Conservation (phyloP, 2,113 vertebrate genomes). For the Poeciliopsis turrubarensis region DNA sequence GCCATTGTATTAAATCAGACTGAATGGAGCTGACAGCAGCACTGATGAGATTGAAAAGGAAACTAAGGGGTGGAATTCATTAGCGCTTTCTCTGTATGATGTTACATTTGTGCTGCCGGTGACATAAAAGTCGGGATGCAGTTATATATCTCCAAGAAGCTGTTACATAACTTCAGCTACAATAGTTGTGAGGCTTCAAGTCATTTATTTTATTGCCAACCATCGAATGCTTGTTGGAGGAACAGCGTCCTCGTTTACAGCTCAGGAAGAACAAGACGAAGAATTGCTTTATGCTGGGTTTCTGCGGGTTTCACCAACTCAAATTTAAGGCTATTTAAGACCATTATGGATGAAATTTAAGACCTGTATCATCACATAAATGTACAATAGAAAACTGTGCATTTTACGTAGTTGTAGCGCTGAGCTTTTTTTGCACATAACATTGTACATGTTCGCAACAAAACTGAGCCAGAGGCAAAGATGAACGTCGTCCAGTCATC, state of each 20-base stretch:
- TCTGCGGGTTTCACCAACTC: too few species aligned
- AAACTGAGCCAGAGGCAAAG: too few species aligned
- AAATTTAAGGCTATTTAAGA: background rate
- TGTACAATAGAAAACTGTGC: too few species aligned
- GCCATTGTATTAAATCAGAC: slow-evolving; percentile 10
- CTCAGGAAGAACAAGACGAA: background rate
- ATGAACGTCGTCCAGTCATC: too few species aligned
- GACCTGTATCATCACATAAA: too few species aligned
- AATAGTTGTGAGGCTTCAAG: background rate
- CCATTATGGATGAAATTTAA: too few species aligned
- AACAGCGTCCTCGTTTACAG: background rate
- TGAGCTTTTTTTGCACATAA: too few species aligned
- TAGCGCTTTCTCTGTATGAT: background rate
- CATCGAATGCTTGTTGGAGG: background rate
- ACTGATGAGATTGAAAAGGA: slow-evolving; percentile 7
- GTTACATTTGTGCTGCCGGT: background rate
- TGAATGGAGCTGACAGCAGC: slow-evolving; percentile 5
- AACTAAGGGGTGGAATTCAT: slow-evolving; percentile 8
- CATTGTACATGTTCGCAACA: too few species aligned
- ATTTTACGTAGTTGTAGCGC: too few species aligned
- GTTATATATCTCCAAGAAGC: slow-evolving; percentile 4
- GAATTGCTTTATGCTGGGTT: background rate
- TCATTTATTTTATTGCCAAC: background rate
- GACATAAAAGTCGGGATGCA: background rate
- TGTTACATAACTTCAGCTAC: background rate